Conservation (phyloP, 2,797 vertebrate species). For the Myotis pilosus region DNA sequence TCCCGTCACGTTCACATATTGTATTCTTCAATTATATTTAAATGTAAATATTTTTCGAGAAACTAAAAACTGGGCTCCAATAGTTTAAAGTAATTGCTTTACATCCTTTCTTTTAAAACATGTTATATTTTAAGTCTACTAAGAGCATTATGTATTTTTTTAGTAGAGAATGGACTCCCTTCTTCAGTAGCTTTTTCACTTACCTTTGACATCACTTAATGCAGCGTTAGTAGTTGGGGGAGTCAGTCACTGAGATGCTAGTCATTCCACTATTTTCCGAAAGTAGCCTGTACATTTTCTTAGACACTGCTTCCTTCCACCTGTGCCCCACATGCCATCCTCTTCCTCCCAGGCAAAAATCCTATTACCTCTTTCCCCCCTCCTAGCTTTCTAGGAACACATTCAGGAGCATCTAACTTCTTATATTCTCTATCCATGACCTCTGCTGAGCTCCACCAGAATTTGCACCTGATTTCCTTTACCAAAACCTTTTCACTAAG, state of each 20-base stretch:
- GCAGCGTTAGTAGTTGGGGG: not conserved
- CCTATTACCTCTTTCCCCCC: not conserved
- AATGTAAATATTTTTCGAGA: not conserved
- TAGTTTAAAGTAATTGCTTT: conserved; percentile 8
- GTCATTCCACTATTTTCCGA: not conserved
- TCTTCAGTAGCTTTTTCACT: not conserved
- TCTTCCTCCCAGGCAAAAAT: not conserved
- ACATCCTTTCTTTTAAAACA: not conserved
- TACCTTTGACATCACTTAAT: not conserved
- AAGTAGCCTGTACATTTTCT: not conserved
- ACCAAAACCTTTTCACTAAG: not conserved
- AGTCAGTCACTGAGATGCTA: not conserved
- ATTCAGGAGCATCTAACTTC: not conserved
- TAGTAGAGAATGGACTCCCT: not conserved
- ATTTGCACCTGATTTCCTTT: not conserved
- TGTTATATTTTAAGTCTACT: not conserved
- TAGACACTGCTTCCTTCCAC: not conserved
- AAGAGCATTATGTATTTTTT: not conserved
- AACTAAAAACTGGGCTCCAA: not conserved
- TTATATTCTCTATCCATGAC: not conserved
- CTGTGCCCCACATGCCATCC: not conserved
- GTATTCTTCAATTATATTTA: not conserved
- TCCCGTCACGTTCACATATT: not conserved
- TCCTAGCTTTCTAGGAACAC: not conserved
- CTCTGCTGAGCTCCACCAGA: not conserved